phyloP scores from a whole-genome alignment of 1,140 invertebrate genomes.

The Tyrophagus putrescentiae region DNA sequence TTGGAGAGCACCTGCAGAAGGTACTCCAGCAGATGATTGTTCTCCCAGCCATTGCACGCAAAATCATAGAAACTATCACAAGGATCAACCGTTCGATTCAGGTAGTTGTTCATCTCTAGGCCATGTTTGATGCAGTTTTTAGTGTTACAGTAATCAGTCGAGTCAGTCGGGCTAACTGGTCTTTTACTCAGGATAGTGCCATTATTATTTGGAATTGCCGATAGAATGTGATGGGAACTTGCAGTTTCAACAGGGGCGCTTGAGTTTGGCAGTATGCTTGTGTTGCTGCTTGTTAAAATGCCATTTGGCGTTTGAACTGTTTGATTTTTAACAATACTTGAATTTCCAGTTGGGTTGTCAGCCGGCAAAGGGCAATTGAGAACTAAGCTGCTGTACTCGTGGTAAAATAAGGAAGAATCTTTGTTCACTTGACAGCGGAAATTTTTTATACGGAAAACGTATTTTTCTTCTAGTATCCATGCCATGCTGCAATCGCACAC shows the following conservation, averaged over 20 bases:
- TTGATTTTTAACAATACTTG: background rate
- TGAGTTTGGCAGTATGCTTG: background rate
- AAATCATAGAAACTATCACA: constrained; percentile 43
- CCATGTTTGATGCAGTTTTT: constrained; percentile 1
- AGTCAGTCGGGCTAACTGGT: background rate
- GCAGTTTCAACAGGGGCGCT: background rate
- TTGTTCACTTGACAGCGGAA: background rate
- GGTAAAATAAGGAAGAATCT: background rate
- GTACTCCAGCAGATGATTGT: constrained; percentile 26
- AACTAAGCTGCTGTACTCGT: background rate
- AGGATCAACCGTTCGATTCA: constrained; percentile 33
- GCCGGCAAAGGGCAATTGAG: too few relatives aligned
- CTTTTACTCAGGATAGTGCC: background rate
- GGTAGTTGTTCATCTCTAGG: constrained; percentile 7
- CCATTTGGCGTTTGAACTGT: background rate
- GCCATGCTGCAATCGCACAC: constrained; percentile 9
- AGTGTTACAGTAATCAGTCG: background rate
- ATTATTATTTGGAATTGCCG: background rate
- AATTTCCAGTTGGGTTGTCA: background rate
- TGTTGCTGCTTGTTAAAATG: background rate
- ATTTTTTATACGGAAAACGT: background rate
- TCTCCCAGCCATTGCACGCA: constrained; percentile 40
- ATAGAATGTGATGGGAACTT: background rate
- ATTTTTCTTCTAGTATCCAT: background rate
- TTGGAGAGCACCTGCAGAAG: constrained; percentile 14